Evolutionary conservation across 2,888 invertebrate genomes (phyloP).

Genomic region (Ophion costatus): DNA sequence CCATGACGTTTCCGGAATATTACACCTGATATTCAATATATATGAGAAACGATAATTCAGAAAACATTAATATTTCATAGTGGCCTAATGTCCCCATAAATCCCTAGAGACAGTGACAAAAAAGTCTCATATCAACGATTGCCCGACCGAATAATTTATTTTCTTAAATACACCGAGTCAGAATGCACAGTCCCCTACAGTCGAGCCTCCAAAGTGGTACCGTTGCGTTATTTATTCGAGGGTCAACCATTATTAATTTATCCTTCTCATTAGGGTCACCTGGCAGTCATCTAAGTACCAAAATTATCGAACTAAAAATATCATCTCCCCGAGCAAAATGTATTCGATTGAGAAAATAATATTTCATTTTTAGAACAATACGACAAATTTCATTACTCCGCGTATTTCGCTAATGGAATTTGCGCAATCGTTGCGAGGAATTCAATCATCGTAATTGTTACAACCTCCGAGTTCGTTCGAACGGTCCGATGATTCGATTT

Average conservation of each 20-base stretch:
- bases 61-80: background rate
- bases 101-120: background rate
- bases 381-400: background rate
- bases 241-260: background rate
- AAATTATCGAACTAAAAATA: background rate
- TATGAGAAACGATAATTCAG: background rate
- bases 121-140: no score
- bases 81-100: background rate
- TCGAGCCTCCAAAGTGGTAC: background rate
- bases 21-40: background rate
- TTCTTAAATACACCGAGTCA: no score
- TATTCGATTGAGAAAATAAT: background rate
- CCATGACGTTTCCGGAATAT: background rate
- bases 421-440: background rate
- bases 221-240: background rate
- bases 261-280: background rate
- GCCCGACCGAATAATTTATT: background rate
- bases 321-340: background rate
- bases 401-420: background rate
- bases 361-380: background rate
- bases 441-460: background rate
- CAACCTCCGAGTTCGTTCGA: background rate
- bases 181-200: background rate
- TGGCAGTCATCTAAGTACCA: background rate
- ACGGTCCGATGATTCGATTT: background rate